Evolutionary conservation across 2,888 invertebrate genomes (phyloP).

Genomic region (Drosophila aldrichi): DNA sequence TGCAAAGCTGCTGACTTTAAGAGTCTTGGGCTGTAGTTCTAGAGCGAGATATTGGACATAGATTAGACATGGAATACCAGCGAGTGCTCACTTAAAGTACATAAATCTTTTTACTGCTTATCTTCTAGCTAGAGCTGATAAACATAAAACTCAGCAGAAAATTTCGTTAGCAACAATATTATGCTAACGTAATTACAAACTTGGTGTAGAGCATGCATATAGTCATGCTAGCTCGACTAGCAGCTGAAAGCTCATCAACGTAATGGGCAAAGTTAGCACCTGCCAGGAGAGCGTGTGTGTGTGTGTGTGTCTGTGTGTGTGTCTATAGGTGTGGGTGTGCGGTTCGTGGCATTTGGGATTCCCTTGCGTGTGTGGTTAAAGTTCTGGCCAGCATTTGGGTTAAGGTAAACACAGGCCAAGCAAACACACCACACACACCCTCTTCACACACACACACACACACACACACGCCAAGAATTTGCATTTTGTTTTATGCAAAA

Average conservation of each 20-base stretch:
- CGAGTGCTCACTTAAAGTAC: not conserved
- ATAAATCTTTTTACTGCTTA: constrained; percentile 3
- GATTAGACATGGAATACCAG: not conserved
- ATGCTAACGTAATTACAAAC: not conserved
- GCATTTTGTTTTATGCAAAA: constrained; percentile 39
- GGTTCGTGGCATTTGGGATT: constrained; percentile 17
- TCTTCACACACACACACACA: not conserved
- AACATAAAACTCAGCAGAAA: not conserved
- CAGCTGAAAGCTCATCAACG: constrained; percentile 63
- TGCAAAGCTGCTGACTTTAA: not conserved
- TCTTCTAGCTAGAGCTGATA: not conserved
- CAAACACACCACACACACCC: constrained; percentile 1
- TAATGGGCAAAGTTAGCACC: constrained; percentile 48
- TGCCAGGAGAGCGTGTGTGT: constrained; percentile 4
- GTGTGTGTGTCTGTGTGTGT: constrained; percentile 4
- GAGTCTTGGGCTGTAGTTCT: not conserved
- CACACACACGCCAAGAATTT: constrained; percentile 14
- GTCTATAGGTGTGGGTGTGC: not conserved
- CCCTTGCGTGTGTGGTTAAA: constrained; percentile 68
- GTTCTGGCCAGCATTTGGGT: constrained; percentile 57
- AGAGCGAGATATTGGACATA: not conserved
- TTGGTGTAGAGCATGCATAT: not conserved
- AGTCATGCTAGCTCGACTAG: not conserved
- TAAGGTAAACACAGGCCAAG: constrained; percentile 29
- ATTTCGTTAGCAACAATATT: not conserved